Base-by-base conservation (phyloP, 2,888 invertebrate genomes). In the Eilema sororculum region DNA sequence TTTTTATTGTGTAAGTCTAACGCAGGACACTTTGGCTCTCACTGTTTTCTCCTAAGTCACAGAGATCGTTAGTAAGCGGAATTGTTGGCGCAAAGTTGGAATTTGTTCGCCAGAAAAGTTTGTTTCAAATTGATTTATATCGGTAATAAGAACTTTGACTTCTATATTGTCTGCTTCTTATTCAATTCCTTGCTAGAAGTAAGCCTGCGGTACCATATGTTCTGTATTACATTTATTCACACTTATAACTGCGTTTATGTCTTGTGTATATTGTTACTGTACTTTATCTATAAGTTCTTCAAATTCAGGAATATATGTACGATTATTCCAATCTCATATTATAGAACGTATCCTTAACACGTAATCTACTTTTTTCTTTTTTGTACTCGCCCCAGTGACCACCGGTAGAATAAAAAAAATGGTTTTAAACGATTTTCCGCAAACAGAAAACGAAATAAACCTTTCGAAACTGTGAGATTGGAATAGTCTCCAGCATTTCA, bases 1-100 rank as follows among this genome's bases (percentile, higher is more conserved):
- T 93, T 93, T 86, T 89, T 92, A 90, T 90, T 89, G 79, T 88
- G 83, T 93, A 93, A 93, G 93, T 91, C 89, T 90, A 90, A 91
- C 86, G 90, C 92, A 86, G 82, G 84, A 89, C 83, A 89, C 89
- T 89, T 91, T 86, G 82, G 88, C 88, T 89, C 87, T 86, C 86
- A 82, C 81, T 68, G 72, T 76, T 75, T 73, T 79, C 69, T 73
- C 76, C 77, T 75, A 68, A 81, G 77, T 78, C 82, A 75, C 77
- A 82, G 73, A 76, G 70, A 76, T 73, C 74, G 74, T 72, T 76
- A 72, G 79, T 75, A 71, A 73, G 73, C 58, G 72, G 75, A 76
- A 78, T 74, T 67, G 78, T 78, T 79, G 73, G 37, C 67, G 71
- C 78, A 77, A 79, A 84, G 83, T 87, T 84, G 82, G 83, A 76